Evolutionary conservation across 2,113 vertebrate species (phyloP).

Genomic region (Potamarius usumacintae): DNA sequence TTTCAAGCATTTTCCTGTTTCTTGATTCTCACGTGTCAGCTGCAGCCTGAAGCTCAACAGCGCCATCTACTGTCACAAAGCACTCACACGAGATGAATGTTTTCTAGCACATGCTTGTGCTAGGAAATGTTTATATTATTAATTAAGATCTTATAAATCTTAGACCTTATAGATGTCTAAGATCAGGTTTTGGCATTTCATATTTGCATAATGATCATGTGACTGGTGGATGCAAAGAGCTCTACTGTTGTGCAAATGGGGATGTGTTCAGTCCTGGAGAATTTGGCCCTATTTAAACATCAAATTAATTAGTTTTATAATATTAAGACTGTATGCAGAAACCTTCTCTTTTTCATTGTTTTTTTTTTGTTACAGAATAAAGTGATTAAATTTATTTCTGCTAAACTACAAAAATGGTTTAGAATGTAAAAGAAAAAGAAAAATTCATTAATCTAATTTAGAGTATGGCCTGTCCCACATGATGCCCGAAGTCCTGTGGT

Average conservation of each 20-base stretch:
- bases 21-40: background rate
- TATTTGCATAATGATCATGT: background rate
- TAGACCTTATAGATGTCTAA: background rate
- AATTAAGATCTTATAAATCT: too few species aligned
- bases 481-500: background rate
- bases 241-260: background rate
- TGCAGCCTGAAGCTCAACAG: slow-evolving; percentile 8
- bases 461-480: background rate
- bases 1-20: background rate
- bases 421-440: background rate
- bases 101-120: background rate
- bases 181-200: background rate
- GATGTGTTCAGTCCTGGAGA: background rate
- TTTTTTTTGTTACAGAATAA: too few species aligned
- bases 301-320: background rate
- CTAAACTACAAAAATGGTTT: background rate
- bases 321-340: background rate
- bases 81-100: background rate
- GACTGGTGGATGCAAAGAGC: background rate
- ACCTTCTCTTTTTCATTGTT: too few species aligned
- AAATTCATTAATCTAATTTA: too few species aligned
- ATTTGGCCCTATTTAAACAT: background rate
- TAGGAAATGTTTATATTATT: background rate
- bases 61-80: slow-evolving; percentile 25
- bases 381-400: background rate